Evolutionary conservation across 1,140 invertebrate species (phyloP), one percentile per base, ranked within the genome.

Genomic region (Cydia strobilella): DNA sequence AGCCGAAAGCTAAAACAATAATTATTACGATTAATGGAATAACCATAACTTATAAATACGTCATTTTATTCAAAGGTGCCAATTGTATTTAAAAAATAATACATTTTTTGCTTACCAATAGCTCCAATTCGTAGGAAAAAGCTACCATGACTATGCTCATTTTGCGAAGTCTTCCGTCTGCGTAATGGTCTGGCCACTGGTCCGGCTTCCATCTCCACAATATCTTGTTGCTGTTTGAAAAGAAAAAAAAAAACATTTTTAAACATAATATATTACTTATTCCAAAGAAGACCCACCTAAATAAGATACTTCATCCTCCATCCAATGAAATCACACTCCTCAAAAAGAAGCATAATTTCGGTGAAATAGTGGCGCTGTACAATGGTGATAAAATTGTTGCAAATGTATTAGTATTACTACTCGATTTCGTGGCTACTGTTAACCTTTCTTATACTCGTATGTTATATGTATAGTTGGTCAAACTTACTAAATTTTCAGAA

Each of bases 61-160:
- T 13, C 35, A 39, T 45, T 15, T 45, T 15, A 45, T 45, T 45
- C 2, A 51, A 51, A 51, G 48, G 3, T 7, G 20, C 6, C 63
- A 77, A 77, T 39, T 79, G 51, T 39, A 63, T 76, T 73, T 39
- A 48, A 73, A 65, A 75, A 73, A 66, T 42, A 20, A 59, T 15
- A 48, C 6, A 62, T 59, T 63, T 12, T 59, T 48, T 35, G 74
- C 80, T 85, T 89, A 99, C 98, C 98, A 82, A 99, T 98, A 76
- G 98, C 97, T 78, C 98, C 98, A 81, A 99, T 97, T 81, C 98
- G 94, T 4, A 99, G 95, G 91, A 99, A 99, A 91, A 99, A 98
- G 84, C 98, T 99, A 75, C 98, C 98, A 87, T 98, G 97, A 82
- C 97, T 98, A 79, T 96, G 96, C 85, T 98, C 97, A 87, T 97